Evolutionary conservation across 1,140 invertebrate species (phyloP), one percentile per base, ranked within the genome.

Genomic region (Bradysia coprophila): DNA sequence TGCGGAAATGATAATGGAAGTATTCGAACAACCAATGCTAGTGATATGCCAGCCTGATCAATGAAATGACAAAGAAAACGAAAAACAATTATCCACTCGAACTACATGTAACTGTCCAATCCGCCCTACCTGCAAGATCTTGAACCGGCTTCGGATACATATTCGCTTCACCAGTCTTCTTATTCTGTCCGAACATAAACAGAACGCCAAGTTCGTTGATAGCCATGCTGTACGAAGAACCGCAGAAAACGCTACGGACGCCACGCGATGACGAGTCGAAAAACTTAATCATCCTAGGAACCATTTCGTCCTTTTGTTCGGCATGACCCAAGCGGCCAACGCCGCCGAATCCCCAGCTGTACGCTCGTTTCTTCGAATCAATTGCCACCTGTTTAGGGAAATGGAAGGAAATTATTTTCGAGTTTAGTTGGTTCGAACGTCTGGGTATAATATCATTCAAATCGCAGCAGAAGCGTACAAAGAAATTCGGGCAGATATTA

Each of bases 111-210:
- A n/a, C n/a, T n/a, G n/a, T n/a, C n/a, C n/a, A n/a, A n/a, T n/a
- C n/a, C n/a, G 10, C 49, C 51, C 49, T 48, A 65, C 67, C 88
- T 48, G 77, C 75, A 2, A 95, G 63, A 65, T 95, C 90, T 51
- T 87, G 85, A 2, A 95, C 79, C 4, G 88, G 85, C 60, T 95
- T 94, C 0, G 90, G 90, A 58, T 95, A 95, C 90, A 95, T 94
- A 49, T 89, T 90, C 1, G 89, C 90, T 56, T 94, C 89, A 0
- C 90, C 90, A 2, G 84, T 83, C 21, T 85, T 75, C 57, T 92
- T 93, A 0, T 82, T 87, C 58, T 90, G 85, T 1, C 90, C 90
- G 66, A 91, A 93, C 53, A 94, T 70, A 56, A 80, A 85, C 3
- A 89, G 62, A 11, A 65, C 65, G 40, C 85, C 87, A 47, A 76